These are phyloP conservation scores for Dicranocentrus wangi DNA, from an alignment of 2,888 invertebrate genomes.

Conservation along the genomic window DNA sequence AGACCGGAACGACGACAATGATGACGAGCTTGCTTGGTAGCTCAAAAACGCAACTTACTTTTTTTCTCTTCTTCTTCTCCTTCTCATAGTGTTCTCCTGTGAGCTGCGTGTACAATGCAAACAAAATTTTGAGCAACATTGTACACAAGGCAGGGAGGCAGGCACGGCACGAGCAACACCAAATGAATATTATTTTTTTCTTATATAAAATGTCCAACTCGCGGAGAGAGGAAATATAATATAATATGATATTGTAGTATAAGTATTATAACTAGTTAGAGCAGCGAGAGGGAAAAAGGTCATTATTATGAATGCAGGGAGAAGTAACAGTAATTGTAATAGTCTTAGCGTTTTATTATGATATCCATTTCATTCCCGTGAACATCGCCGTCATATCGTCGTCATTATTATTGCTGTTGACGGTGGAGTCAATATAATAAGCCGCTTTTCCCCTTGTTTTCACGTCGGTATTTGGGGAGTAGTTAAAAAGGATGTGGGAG, in stretches of 20 bases:
- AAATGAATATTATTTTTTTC: constrained; percentile 13
- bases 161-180: too few species aligned
- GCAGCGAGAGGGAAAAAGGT: not conserved
- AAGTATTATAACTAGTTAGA: not conserved
- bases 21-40: not conserved
- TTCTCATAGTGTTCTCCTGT: too few species aligned
- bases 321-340: constrained; percentile 22
- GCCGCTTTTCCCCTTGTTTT: constrained; percentile 24
- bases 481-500: too few species aligned
- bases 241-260: too few species aligned
- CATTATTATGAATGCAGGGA: constrained; percentile 8
- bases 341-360: constrained; percentile 32
- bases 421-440: constrained; percentile 33
- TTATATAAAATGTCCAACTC: not conserved
- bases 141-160: not conserved
- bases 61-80: too few species aligned
- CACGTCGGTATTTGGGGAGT: too few species aligned
- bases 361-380: constrained; percentile 29
- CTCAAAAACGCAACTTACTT: too few species aligned
- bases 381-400: not conserved
- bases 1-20: constrained; percentile 32
- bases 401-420: constrained; percentile 21
- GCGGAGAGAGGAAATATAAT: too few species aligned
- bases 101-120: constrained; percentile 14
- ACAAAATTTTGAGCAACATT: constrained; percentile 3